Base-by-base conservation (phyloP, 1,140 invertebrate genomes). In the Drosophila sproati region DNA sequence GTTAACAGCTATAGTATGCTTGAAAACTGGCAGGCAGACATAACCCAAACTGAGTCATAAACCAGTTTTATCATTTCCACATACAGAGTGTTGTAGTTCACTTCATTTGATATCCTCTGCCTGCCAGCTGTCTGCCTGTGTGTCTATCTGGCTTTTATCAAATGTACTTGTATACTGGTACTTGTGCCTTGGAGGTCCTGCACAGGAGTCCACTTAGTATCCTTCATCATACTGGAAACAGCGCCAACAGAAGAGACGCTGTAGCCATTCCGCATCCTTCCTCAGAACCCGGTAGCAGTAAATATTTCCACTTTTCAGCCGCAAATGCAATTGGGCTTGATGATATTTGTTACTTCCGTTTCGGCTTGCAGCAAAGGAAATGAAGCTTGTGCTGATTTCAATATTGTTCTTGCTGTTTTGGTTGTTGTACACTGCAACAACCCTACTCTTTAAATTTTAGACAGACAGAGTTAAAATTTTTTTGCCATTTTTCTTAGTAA, bases 261-360 rank as follows among this genome's bases (percentile, higher is more conserved):
- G 1, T 20, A 20, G 20, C 41, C 10, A 12, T 43, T 41, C 50
- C 48, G 57, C 39, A n/a, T 48, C 4, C 29, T 77, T 20, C 62
- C 5, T n/a, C 41, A 55, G 47, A 62, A 51, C 43, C 37, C 12
- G 47, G 47, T 47, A 52, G 45, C 73, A 72, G 85, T 83, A 80
- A 88, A 89, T 88, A 89, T 80, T 88, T 88, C 85, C 85, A 88
- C 62, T 89, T 85, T 83, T 89, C 57, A 80, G 85, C 85, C 85
- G 81, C 85, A 89, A 89, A 89, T 89, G 86, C 85, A 89, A 89
- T 89, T 89, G 86, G 78, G 80, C 80, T 85, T 90, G 85, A 89
- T 89, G 78, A 89, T 89, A 89, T 89, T 89, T 89, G 86, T 81
- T 85, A 63, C 85, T 89, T 89, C 85, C 85, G 85, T 85, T 89